Evolutionary conservation across 2,888 invertebrate species (phyloP).

Genomic region (Trichacis sp.): DNA sequence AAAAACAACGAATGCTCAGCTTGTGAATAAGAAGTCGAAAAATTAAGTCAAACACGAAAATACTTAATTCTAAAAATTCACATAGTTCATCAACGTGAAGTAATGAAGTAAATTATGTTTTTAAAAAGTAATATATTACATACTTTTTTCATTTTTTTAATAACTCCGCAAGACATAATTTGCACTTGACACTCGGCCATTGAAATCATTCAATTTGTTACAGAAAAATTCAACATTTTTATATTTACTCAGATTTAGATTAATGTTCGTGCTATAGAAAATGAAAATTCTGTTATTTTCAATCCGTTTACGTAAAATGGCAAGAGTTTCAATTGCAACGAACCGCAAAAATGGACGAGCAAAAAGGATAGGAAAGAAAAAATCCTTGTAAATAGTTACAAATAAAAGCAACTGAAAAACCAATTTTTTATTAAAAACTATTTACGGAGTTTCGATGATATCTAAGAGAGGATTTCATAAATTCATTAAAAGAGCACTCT

Average conservation of each 20-base stretch:
- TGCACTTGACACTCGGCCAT: not conserved
- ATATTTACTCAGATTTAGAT: not conserved
- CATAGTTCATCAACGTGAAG: not conserved
- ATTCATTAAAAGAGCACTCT: too few species aligned
- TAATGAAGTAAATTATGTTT: not conserved
- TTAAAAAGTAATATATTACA: not conserved
- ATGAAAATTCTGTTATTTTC: not conserved
- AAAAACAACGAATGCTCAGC: not conserved
- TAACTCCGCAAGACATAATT: not conserved
- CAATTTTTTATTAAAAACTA: conserved; percentile 17
- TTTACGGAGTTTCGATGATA: conserved; percentile 20
- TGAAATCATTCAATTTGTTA: not conserved
- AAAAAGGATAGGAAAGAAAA: not conserved
- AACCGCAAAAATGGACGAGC: too few species aligned
- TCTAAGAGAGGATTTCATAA: too few species aligned
- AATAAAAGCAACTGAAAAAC: too few species aligned
- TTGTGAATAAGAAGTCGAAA: conserved; percentile 9
- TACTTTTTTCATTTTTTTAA: not conserved
- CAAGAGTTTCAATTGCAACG: too few species aligned
- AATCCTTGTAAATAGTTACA: not conserved
- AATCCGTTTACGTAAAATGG: not conserved
- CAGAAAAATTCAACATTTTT: not conserved
- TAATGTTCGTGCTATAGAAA: not conserved
- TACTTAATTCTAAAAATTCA: conserved; percentile 7
- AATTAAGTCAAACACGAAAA: conserved; percentile 10